Evolutionary conservation across 2,888 invertebrate genomes (phyloP), one percentile per base, ranked within the genome.

Genomic region (Cheilosia variabilis): DNA sequence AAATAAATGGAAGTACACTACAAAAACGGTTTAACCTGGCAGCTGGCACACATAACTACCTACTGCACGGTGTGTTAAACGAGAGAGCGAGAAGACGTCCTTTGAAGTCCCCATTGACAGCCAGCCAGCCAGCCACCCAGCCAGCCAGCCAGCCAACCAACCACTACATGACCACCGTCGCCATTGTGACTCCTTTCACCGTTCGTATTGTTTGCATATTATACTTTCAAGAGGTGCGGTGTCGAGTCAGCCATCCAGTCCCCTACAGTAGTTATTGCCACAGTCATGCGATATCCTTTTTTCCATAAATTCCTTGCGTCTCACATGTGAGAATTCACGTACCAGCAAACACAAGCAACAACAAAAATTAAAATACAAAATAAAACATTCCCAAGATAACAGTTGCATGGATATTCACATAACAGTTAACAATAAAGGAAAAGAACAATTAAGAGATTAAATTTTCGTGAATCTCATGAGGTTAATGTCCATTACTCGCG

Each of bases 371-470:
- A 58, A 73, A 73, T 37, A 37, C 37, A 37, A 37, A 37, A 37
- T 13, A 69, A 53, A 47, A 65, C 66, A 73, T 75, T 84, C 75
- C 65, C 68, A 78, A 84, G 84, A 84, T 84, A 84, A 84, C 75
- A 79, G 80, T 84, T 75, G 66, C 68, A 82, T 72, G 77, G 77
- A 72, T 80, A 75, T 62, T 71, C 80, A 66, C 75, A 84, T 79
- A 84, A 84, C 80, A 55, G 80, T 80, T 80, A 84, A 80, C 84
- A 84, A 84, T 80, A 84, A 84, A 80, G 84, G 84, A 76, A 84
- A 80, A 53, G 84, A 71, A 84, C 84, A 84, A 80, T 84, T 84
- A 84, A 80, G 84, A 84, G 84, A 84, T 84, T 84, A 84, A 80
- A 84, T 80, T 84, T 84, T 84, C 75, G 84, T 80, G 75, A 80